Conservation (phyloP, 2,888 invertebrate species). For the Andrena minutula region DNA sequence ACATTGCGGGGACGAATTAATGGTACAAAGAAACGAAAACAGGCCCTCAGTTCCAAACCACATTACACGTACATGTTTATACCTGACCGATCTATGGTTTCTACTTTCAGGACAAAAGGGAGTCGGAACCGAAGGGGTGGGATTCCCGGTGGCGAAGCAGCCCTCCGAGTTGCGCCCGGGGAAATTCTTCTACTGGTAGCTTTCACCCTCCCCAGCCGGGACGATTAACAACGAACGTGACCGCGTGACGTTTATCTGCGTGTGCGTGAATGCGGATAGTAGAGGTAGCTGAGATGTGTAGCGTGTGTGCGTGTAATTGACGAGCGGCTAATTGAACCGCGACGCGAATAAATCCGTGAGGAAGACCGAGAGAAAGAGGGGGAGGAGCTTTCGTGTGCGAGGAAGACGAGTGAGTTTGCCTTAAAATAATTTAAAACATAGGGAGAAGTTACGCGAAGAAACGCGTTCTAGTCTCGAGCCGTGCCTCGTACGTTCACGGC, state of each 20-base stretch:
- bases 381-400: slow-evolving; percentile 35
- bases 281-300: slow-evolving; percentile 30
- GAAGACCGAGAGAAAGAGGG: not conserved
- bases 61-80: not conserved
- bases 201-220: slow-evolving; percentile 48
- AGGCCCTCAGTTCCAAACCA: too few relatives aligned
- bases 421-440: slow-evolving; percentile 66
- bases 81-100: slow-evolving; percentile 47
- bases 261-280: slow-evolving; percentile 54
- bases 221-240: slow-evolving; percentile 72
- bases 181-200: slow-evolving; percentile 28
- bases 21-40: too few relatives aligned
- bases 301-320: not conserved
- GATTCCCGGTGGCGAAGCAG: slow-evolving; percentile 69
- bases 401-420: slow-evolving; percentile 71
- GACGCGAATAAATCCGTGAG: not conserved
- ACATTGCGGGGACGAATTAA: too few relatives aligned
- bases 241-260: slow-evolving; percentile 54
- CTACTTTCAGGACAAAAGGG: slow-evolving; percentile 68
- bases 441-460: slow-evolving; percentile 40
- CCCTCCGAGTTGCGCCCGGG: slow-evolving; percentile 45
- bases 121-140: slow-evolving; percentile 70
- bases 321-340: not conserved
- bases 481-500: slow-evolving; percentile 33
- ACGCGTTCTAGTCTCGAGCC: slow-evolving; percentile 61